These are phyloP conservation scores for Monopis laevigella DNA, from an alignment of 2,888 invertebrate genomes.

Conservation along the genomic window DNA sequence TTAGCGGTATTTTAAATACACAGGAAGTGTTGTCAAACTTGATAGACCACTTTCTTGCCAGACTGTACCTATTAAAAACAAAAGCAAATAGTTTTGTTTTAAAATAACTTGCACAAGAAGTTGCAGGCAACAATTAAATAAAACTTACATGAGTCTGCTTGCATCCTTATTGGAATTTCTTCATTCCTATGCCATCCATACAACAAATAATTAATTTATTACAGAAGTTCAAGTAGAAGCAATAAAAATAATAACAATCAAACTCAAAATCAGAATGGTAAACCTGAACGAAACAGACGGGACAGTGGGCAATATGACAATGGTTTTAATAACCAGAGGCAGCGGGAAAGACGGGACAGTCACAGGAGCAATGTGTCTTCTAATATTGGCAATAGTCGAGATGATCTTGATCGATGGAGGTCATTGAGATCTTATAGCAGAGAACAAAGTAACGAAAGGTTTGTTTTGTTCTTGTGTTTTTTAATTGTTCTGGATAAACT, in stretches of 20 bases:
- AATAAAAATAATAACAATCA: conserved; percentile 24
- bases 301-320: conserved; percentile 42
- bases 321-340: conserved; percentile 37
- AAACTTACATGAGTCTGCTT: too few species aligned
- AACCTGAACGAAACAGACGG: conserved; percentile 34
- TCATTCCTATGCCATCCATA: too few species aligned
- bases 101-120: too few species aligned
- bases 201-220: too few species aligned
- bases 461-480: conserved; percentile 15
- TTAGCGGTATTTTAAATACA: too few species aligned
- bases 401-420: conserved; percentile 57
- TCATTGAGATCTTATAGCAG: conserved; percentile 56
- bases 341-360: conserved; percentile 47
- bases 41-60: too few species aligned
- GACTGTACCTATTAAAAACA: too few species aligned
- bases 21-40: too few species aligned
- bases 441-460: conserved; percentile 62
- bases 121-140: too few species aligned
- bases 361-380: conserved; percentile 56
- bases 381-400: conserved; percentile 54
- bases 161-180: too few species aligned
- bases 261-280: conserved; percentile 11
- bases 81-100: too few species aligned
- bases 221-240: conserved; percentile 55
- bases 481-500: background rate